phyloP scores from a whole-genome alignment of 1,140 invertebrate species.

The Solenopsis fugax region DNA sequence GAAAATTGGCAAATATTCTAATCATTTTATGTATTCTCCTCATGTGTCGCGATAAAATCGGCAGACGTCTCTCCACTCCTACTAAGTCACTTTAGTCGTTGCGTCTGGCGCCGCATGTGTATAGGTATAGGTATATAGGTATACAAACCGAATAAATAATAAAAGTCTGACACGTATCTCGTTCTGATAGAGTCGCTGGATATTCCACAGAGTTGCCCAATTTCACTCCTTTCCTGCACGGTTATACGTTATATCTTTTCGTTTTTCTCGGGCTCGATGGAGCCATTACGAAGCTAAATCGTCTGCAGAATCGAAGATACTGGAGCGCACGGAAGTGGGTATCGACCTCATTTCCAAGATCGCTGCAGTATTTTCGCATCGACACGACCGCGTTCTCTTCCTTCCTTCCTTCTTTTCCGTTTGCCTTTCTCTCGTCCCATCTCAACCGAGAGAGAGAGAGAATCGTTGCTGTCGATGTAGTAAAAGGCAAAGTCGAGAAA shows the following conservation, averaged over 20 bases:
- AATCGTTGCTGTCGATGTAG: constrained; percentile 7
- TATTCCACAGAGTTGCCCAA: constrained; percentile 33
- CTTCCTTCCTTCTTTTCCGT: not conserved
- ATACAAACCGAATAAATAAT: constrained; percentile 50
- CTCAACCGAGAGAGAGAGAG: not conserved
- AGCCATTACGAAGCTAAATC: constrained; percentile 65
- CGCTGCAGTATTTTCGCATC: constrained; percentile 72
- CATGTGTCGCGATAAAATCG: not conserved
- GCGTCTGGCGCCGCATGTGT: constrained; percentile 3
- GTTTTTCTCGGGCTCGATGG: constrained; percentile 23
- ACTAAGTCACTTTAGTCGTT: not conserved
- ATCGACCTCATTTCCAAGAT: constrained; percentile 69
- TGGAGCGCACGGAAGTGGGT: constrained; percentile 58
- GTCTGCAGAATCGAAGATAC: constrained; percentile 60
- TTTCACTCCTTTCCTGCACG: constrained; percentile 48
- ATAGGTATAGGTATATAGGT: not conserved
- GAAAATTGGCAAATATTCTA: not conserved
- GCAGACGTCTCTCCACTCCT: not conserved
- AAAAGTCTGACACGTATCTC: constrained; percentile 26
- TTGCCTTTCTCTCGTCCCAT: not conserved
- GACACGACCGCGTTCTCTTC: constrained; percentile 31
- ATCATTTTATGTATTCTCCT: not conserved
- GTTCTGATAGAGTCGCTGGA: constrained; percentile 42
- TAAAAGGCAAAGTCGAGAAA: not conserved
- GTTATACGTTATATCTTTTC: constrained; percentile 63